A percentile compares a stretch with the other conserved stretches of the same genome.
Conservation (phyloP, 2,113 vertebrate genomes). For the Synchiropus splendidus region DNA sequence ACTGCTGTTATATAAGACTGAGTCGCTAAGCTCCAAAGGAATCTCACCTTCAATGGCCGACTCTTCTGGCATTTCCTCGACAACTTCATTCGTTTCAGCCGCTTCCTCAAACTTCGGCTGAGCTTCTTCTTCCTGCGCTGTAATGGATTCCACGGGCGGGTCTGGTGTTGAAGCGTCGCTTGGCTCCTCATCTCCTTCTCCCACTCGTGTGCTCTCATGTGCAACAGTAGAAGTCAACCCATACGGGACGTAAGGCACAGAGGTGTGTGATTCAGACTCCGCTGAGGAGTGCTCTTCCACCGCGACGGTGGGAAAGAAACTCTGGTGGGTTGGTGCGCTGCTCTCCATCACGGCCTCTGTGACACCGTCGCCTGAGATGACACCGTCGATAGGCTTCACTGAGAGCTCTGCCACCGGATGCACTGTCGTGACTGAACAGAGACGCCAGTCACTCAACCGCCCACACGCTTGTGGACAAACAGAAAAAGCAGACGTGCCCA, state of each 20-base stretch:
- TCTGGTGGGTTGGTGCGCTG: not conserved
- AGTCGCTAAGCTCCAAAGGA: not conserved
- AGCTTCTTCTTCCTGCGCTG: constrained; percentile 9
- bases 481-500: constrained; percentile 17
- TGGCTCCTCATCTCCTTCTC: constrained; percentile 7
- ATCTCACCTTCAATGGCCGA: constrained; percentile 14
- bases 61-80: constrained; percentile 17
- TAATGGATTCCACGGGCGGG: constrained; percentile 7
- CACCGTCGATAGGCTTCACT: constrained; percentile 10
- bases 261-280: constrained; percentile 26
- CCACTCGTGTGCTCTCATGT: constrained; percentile 2
- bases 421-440: constrained; percentile 41
- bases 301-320: constrained; percentile 33
- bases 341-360: constrained; percentile 1
- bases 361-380: not conserved
- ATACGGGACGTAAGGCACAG: constrained; percentile 32
- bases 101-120: too few species aligned
- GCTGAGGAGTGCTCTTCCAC: constrained; percentile 16
- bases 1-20: too few species aligned
- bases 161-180: not conserved
- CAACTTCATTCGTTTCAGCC: too few species aligned
- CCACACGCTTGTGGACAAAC: not conserved
- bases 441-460: not conserved
- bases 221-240: too few species aligned
- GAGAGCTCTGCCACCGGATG: constrained; percentile 26